A percentile compares a stretch with the other conserved stretches of the same genome.
Conservation (phyloP, 2,888 invertebrate genomes). For the Diloba caeruleocephala region DNA sequence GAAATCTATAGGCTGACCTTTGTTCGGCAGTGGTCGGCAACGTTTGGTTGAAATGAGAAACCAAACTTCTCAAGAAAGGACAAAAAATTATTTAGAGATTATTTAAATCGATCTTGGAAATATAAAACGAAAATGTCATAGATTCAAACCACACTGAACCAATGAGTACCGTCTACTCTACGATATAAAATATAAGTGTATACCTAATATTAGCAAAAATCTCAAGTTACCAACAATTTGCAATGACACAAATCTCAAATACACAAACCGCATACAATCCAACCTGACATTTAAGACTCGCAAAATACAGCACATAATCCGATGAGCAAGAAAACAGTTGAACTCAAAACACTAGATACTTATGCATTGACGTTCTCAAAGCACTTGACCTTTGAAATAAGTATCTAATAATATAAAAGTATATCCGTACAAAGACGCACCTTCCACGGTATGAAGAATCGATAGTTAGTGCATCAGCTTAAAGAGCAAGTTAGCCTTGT, state of each 20-base stretch:
- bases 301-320: not conserved
- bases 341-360: conserved; percentile 23
- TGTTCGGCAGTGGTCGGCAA: too few species aligned
- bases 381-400: conserved; percentile 46
- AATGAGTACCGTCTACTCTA: too few species aligned
- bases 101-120: not conserved
- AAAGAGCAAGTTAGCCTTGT: conserved; percentile 4
- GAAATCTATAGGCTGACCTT: too few species aligned
- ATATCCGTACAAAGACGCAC: conserved; percentile 51
- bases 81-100: too few species aligned
- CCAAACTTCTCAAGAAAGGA: too few species aligned
- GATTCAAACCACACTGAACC: not conserved
- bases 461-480: conserved; percentile 27
- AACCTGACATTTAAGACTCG: not conserved
- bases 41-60: too few species aligned
- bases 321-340: not conserved
- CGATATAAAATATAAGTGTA: conserved; percentile 7
- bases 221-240: conserved; percentile 28
- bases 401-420: conserved; percentile 41
- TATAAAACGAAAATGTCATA: not conserved
- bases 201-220: conserved; percentile 28
- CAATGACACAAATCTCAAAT: conserved; percentile 35
- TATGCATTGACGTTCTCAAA: conserved; percentile 31
- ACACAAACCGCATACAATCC: not conserved
- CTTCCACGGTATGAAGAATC: conserved; percentile 41